Conservation (phyloP, 2,797 vertebrate genomes). For the Dipus sagitta region DNA sequence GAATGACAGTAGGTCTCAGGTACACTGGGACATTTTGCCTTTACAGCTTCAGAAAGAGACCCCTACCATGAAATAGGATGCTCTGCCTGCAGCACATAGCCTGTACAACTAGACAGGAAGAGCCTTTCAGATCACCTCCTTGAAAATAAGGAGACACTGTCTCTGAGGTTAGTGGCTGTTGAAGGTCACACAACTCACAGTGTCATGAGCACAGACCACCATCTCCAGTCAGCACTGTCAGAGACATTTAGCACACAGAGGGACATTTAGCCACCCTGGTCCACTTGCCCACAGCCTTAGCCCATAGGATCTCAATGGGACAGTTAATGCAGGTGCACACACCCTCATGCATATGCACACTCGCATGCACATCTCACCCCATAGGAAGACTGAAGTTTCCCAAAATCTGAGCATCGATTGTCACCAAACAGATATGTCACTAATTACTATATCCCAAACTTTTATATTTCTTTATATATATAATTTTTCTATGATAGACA, state of each 20-base stretch:
- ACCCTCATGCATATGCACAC: neutral
- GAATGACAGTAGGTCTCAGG: neutral
- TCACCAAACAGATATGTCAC: neutral
- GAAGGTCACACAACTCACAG: neutral
- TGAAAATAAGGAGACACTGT: neutral
- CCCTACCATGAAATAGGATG: neutral
- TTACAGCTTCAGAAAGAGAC: neutral
- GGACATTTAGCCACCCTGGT: neutral
- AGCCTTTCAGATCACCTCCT: neutral
- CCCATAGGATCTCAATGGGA: neutral
- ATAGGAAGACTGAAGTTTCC: neutral
- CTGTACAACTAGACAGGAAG: neutral
- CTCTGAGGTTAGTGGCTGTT: neutral
- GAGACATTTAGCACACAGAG: too few species aligned
- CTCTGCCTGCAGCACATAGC: neutral
- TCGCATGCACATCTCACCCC: neutral
- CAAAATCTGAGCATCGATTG: neutral
- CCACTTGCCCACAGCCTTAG: neutral
- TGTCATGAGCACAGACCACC: neutral
- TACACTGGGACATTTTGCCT: neutral
- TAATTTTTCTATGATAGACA: neutral
- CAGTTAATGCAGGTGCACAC: neutral
- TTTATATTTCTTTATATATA: neutral
- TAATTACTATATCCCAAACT: neutral
- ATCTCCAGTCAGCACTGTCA: neutral